phyloP scores from a whole-genome alignment of 2,113 vertebrate species.

The Neopipo cinnamomea region DNA sequence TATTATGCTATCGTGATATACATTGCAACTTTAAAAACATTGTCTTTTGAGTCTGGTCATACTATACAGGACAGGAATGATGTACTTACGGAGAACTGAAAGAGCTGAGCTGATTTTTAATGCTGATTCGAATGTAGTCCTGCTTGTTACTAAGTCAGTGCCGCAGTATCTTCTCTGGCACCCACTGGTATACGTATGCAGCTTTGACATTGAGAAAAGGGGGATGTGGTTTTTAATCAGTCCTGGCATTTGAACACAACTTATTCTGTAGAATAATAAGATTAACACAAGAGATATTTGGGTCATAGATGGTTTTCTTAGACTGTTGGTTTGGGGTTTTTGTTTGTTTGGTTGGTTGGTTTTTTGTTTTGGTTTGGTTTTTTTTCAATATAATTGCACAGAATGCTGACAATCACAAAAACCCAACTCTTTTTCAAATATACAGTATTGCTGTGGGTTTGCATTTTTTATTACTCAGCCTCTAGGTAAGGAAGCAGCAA shows the following conservation, averaged over 20 bases:
- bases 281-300: conserved; percentile 56
- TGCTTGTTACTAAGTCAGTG: conserved; percentile 29
- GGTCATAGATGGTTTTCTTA: conserved; percentile 66
- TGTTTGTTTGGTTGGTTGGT: no score
- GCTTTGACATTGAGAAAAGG: conserved; percentile 69
- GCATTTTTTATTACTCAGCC: conserved; percentile 29
- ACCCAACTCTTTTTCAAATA: conserved; percentile 48
- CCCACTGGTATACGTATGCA: conserved; percentile 21
- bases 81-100: conserved; percentile 13
- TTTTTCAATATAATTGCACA: conserved; percentile 42
- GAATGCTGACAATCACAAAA: conserved; percentile 61
- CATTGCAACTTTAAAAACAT: neutral
- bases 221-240: conserved; percentile 53
- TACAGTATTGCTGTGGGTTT: conserved; percentile 17
- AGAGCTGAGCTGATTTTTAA: conserved; percentile 31
- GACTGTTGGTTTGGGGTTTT: neutral
- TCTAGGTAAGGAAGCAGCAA: conserved; percentile 38
- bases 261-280: conserved; percentile 55
- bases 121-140: neutral
- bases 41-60: neutral
- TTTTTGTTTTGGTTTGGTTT: no score
- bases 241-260: conserved; percentile 33
- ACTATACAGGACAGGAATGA: neutral
- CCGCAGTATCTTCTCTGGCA: conserved; percentile 65
- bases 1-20: neutral